Evolutionary conservation across 2,888 invertebrate species (phyloP), one percentile per base, ranked within the genome.

Genomic region (Neocrepidodera transversa): DNA sequence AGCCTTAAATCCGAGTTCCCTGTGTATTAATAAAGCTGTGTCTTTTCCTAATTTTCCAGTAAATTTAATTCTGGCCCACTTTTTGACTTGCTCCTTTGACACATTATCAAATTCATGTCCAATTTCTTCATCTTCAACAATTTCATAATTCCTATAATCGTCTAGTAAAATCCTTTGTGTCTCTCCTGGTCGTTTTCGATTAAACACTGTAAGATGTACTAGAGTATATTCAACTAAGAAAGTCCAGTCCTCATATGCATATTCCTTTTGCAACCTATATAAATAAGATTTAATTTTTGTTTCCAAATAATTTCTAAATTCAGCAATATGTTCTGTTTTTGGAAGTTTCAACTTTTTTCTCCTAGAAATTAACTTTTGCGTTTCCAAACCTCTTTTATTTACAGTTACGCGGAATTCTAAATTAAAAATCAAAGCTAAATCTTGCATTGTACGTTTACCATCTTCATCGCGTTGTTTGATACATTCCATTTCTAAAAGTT

Each of bases 41-140:
- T 59, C 50, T 17, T 50, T 59, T 8, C 54, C 54, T 11, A 59
- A 36, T 38, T 59, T 59, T 43, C 45, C 59, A 2, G 49, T 59
- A 18, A 59, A 54, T 36, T 45, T 23, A 1, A 59, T 45, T 54
- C 59, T 54, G 1, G 59, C 50, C 54, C 30, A 59, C 30, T 54
- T 59, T 43, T 50, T 54, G 0, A 43, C 38, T 45, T 59, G 59
- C 17, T 59, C 54, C 28, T 20, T 50, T 7, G 36, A 50, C 11
- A 59, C 11, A 20, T 2, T 30, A 20, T 58, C 52, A 2, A 17
- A 13, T 3, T 54, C 54, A 6, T 32, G 18, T 30, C 28, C 6
- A 5, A 40, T 1, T 14, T 45, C 54, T 11, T 50, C 59, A 45
- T 54, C 45, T 1, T 50, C 26, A 5, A 50, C 35, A 2, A 49